These are phyloP conservation scores for Heliconius hortense DNA, from an alignment of 2,888 invertebrate genomes.

Conservation along the genomic window DNA sequence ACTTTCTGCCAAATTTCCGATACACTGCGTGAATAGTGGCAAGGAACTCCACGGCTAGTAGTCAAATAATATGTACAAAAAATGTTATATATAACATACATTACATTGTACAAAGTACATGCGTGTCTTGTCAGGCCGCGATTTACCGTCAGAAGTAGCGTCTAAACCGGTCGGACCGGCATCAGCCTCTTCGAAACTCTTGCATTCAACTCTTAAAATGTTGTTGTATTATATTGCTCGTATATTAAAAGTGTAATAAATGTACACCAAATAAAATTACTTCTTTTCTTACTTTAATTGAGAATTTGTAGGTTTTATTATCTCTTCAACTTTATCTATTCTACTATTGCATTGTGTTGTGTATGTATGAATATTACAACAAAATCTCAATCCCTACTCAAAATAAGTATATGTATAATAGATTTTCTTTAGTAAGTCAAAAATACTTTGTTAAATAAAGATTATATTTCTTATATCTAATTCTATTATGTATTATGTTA, in stretches of 20 bases:
- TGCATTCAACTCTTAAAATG: conserved; percentile 69
- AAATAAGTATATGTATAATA: neutral
- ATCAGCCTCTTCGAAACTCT: conserved; percentile 61
- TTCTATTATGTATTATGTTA: neutral
- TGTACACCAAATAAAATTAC: neutral
- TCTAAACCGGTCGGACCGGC: conserved; percentile 76
- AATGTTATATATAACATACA: conserved; percentile 53
- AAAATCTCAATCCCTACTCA: neutral
- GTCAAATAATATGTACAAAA: conserved; percentile 7
- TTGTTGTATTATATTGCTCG: conserved; percentile 56
- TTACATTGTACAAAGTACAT: conserved; percentile 59
- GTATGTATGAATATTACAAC: neutral
- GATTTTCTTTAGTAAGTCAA: no score
- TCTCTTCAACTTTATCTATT: neutral
- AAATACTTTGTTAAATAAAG: neutral
- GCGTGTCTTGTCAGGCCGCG: conserved; percentile 70
- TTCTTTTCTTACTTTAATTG: neutral
- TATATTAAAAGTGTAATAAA: conserved; percentile 33
- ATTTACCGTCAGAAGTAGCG: conserved; percentile 76
- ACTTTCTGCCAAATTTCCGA: no score
- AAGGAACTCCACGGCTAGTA: neutral
- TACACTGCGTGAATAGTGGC: no score
- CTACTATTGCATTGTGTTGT: neutral
- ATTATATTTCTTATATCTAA: neutral
- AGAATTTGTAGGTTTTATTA: neutral